Evolutionary conservation across 2,888 invertebrate species (phyloP).

Genomic region (Eupithecia vulgata): DNA sequence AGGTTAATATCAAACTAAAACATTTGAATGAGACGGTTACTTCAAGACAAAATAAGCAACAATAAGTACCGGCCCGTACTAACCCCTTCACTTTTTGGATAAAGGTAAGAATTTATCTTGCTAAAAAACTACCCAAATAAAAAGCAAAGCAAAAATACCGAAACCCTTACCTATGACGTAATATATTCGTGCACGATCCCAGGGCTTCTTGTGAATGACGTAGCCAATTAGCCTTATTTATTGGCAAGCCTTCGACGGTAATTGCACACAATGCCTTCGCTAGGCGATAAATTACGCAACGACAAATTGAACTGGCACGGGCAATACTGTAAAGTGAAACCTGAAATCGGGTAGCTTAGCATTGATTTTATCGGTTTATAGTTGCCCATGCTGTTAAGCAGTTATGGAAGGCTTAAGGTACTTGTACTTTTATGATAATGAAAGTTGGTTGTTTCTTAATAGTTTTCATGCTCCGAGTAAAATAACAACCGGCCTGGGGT

Average conservation of each 20-base stretch:
- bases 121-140: background rate
- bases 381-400: background rate
- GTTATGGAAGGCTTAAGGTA: background rate
- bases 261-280: slow-evolving; percentile 44
- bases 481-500: background rate
- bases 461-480: background rate
- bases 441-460: background rate
- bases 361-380: slow-evolving; percentile 16
- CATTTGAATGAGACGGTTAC: too few species aligned
- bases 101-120: too few species aligned
- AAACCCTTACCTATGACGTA: slow-evolving; percentile 14
- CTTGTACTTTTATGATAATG: background rate
- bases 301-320: slow-evolving; percentile 30
- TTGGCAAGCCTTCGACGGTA: slow-evolving; percentile 51
- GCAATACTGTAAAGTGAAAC: slow-evolving; percentile 25
- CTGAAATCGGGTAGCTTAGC: slow-evolving; percentile 8
- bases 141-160: background rate
- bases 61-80: too few species aligned
- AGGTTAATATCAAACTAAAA: too few species aligned
- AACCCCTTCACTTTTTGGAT: too few species aligned
- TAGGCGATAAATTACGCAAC: slow-evolving; percentile 36
- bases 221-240: slow-evolving; percentile 72
- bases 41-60: too few species aligned
- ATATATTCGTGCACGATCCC: slow-evolving; percentile 48
- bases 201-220: slow-evolving; percentile 59